Conservation (phyloP, 2,888 invertebrate genomes). For the Epistrophella euchroma region DNA sequence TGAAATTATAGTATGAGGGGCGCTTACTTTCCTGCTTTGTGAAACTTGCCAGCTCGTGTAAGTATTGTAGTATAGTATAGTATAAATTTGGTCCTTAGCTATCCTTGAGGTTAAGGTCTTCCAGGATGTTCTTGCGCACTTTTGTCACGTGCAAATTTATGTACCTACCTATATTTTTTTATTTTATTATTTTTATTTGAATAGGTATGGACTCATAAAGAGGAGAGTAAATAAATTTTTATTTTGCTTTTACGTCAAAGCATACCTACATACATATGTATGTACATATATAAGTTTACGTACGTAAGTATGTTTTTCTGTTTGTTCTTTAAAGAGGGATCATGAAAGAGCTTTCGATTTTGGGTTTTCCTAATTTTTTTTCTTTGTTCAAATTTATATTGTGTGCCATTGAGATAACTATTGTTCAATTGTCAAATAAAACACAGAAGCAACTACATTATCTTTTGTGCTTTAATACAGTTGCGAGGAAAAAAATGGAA, state of each 20-base stretch:
- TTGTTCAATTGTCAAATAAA: too few relatives aligned
- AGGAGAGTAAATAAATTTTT: slow-evolving; percentile 33
- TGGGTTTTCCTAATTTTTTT: background rate
- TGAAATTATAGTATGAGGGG: slow-evolving; percentile 73
- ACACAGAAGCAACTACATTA: too few relatives aligned
- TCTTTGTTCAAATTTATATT: background rate
- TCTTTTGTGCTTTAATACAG: too few relatives aligned
- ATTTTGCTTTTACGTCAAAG: background rate
- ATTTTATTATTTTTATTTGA: slow-evolving; percentile 31
- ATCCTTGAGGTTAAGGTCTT: slow-evolving; percentile 75
- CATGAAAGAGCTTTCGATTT: slow-evolving; percentile 8
- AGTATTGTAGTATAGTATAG: slow-evolving; percentile 37
- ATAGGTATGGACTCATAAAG: slow-evolving; percentile 33
- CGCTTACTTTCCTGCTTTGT: slow-evolving; percentile 9
- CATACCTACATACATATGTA: too few relatives aligned
- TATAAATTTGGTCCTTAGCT: slow-evolving; percentile 56
- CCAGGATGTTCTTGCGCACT: slow-evolving; percentile 73
- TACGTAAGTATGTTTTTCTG: background rate
- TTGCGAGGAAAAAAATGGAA: too few relatives aligned
- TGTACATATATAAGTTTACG: too few relatives aligned
- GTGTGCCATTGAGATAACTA: too few relatives aligned
- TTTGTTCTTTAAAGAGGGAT: background rate
- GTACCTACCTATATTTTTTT: slow-evolving; percentile 40
- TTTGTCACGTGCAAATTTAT: slow-evolving; percentile 68
- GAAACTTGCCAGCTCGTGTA: slow-evolving; percentile 60